Evolutionary conservation across 2,797 vertebrate species (phyloP).

Genomic region (Merluccius polli): DNA sequence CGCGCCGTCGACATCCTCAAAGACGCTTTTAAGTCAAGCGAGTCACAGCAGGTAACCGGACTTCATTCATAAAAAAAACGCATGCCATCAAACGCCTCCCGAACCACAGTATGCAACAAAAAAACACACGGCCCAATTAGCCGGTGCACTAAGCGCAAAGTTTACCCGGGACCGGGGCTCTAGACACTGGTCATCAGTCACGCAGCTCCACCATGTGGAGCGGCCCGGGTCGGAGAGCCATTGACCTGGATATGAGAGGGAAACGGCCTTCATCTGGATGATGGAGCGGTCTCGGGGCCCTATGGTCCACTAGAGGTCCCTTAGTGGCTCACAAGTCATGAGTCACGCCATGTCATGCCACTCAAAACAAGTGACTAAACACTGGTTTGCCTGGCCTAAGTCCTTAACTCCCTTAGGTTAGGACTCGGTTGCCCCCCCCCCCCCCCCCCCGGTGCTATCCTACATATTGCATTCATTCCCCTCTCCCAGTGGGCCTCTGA

Average conservation of each 20-base stretch:
- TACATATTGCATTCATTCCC: conserved; percentile 17
- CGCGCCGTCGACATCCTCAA: conserved; percentile 97
- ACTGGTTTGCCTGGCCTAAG: background rate
- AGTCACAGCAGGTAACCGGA: conserved; percentile 89
- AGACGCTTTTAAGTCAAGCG: conserved; percentile 96
- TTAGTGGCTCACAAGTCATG: conserved; percentile 15
- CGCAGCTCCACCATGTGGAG: conserved; percentile 29
- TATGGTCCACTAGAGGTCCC: conserved; percentile 33
- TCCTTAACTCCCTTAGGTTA: background rate
- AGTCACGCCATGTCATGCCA: conserved; percentile 11
- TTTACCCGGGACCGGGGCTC: conserved; percentile 36
- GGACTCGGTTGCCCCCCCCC: background rate
- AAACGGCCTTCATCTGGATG: conserved; percentile 35
- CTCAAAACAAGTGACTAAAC: conserved; percentile 27
- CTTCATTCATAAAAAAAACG: background rate
- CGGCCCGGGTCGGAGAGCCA: conserved; percentile 31
- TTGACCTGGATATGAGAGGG: conserved; percentile 51
- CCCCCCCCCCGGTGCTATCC: conserved; percentile 19
- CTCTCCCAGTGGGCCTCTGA: background rate
- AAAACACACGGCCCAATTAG: background rate
- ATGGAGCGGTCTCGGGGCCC: conserved; percentile 19
- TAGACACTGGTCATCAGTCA: conserved; percentile 48
- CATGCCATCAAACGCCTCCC: background rate
- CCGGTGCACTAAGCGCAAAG: conserved; percentile 24
- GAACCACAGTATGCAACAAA: conserved; percentile 9